These are phyloP conservation scores for Apodemus agrarius DNA, from an alignment of 2,797 vertebrate species.

Conservation along the genomic window DNA sequence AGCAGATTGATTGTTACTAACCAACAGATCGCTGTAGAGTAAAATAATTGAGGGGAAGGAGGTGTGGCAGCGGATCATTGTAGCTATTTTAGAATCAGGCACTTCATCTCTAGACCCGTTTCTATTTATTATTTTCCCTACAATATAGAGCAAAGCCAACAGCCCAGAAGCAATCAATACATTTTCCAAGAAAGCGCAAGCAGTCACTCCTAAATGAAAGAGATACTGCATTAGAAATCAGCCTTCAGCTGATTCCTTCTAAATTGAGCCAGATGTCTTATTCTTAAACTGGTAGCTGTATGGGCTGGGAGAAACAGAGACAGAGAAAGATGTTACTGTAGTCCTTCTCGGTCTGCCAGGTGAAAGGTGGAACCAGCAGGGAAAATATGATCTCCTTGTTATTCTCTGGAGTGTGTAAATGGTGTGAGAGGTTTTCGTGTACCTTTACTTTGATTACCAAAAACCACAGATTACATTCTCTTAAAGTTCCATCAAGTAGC, in stretches of 20 bases:
- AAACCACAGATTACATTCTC: neutral
- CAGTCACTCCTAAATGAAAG: neutral
- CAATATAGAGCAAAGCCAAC: neutral
- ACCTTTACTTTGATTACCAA: neutral
- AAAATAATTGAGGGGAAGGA: neutral
- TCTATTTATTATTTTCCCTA: neutral
- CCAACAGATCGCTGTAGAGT: neutral
- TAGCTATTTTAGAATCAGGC: neutral
- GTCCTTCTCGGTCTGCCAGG: neutral
- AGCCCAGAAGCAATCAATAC: constrained; percentile 42
- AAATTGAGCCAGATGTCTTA: neutral
- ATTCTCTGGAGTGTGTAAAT: neutral
- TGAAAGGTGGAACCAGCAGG: neutral
- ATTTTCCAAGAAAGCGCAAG: constrained; percentile 13
- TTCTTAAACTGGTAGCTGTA: neutral
- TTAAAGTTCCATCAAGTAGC: neutral
- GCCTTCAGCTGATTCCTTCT: neutral
- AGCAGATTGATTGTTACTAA: neutral
- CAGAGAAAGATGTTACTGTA: neutral
- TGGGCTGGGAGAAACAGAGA: neutral
- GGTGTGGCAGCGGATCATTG: neutral
- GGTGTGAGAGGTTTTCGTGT: neutral
- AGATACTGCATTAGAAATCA: neutral
- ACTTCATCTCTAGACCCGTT: neutral
- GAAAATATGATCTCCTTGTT: neutral